These are phyloP conservation scores for Recurvirostra avosetta DNA, from an alignment of 2,113 vertebrate genomes.

Conservation along the genomic window DNA sequence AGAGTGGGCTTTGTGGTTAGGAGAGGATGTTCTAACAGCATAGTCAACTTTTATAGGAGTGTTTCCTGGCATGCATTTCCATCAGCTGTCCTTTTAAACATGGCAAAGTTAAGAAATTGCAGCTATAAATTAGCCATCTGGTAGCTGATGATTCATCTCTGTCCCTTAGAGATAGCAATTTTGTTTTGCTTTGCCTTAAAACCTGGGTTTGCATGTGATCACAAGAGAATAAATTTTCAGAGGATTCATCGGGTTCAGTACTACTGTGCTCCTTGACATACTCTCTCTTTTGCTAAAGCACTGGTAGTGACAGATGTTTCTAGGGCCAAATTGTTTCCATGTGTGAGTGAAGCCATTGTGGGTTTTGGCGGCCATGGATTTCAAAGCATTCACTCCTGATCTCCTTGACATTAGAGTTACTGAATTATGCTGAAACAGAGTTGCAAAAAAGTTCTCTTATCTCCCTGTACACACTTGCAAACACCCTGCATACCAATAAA, in stretches of 20 bases:
- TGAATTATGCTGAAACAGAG: not conserved
- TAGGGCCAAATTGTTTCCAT: not conserved
- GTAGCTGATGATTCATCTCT: constrained; percentile 16
- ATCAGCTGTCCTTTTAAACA: constrained; percentile 17
- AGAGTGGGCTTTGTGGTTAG: not conserved
- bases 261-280: not conserved
- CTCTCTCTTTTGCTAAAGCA: not conserved
- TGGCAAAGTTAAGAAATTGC: not conserved
- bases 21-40: not conserved
- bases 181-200: not conserved
- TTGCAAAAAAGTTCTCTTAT: not conserved
- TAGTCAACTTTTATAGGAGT: not conserved
- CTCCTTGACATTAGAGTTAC: not conserved
- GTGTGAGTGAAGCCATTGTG: not conserved
- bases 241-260: not conserved
- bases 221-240: not conserved
- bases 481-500: not conserved
- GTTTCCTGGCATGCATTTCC: not conserved
- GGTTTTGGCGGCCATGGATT: not conserved
- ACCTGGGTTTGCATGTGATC: not conserved
- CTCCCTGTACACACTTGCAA: not conserved
- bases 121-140: constrained; percentile 25
- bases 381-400: not conserved
- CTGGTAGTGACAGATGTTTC: not conserved
- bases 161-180: not conserved